phyloP scores from a whole-genome alignment of 2,797 vertebrate genomes.

The Gymnodraco acuticeps region DNA sequence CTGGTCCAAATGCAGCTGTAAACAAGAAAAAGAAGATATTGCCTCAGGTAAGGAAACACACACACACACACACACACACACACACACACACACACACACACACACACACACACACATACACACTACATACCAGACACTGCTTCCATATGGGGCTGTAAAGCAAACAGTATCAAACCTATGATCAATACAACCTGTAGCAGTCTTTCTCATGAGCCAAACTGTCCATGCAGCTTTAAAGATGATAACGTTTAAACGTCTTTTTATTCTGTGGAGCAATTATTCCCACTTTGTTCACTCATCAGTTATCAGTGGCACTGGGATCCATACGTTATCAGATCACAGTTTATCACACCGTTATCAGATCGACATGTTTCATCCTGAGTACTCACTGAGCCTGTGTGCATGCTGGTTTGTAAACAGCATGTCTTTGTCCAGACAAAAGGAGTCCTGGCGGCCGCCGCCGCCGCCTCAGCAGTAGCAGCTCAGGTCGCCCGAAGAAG shows the following conservation, averaged over 20 bases:
- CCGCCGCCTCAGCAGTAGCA: constrained; percentile 94
- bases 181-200: neutral
- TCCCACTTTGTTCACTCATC: constrained; percentile 29
- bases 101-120: neutral
- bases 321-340: constrained; percentile 18
- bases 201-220: neutral
- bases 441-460: constrained; percentile 90
- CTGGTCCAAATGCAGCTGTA: constrained; percentile 95
- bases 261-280: constrained; percentile 17
- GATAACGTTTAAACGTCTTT: neutral
- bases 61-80: neutral
- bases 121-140: constrained; percentile 5
- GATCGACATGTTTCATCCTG: constrained; percentile 13
- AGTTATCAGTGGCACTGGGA: constrained; percentile 41
- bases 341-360: constrained; percentile 47
- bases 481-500: constrained; percentile 94
- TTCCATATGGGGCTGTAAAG: neutral
- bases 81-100: too few relatives aligned
- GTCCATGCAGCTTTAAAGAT: neutral
- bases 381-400: constrained; percentile 6
- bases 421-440: constrained; percentile 86
- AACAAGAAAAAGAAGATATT: constrained; percentile 99
- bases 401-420: constrained; percentile 7
- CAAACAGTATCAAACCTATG: neutral
- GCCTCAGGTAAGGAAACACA: constrained; percentile 87